Evolutionary conservation across 1,140 invertebrate species (phyloP), one percentile per base, ranked within the genome.

Genomic region (Drosophila kanapiae): DNA sequence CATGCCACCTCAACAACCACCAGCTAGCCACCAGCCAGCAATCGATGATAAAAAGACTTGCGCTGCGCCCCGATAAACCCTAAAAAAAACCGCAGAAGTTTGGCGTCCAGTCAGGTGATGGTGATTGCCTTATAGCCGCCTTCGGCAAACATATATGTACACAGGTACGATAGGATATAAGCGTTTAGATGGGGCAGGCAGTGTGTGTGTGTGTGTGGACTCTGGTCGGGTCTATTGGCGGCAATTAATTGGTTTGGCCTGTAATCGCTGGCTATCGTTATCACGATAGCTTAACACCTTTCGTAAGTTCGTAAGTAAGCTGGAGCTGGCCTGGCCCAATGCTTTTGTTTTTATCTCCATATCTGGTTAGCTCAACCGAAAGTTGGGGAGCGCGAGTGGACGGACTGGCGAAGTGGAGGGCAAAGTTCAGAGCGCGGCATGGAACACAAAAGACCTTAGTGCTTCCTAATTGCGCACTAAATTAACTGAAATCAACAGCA

Each of bases 401-500:
- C 53, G 31, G 45, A 31, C 10, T 37, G 59, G 49, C 38, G 13
- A 38, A 33, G 29, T 35, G 27, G 61, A 42, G 77, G 78, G 53
- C 81, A 84, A 81, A 88, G 84, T 80, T 88, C 84, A 90, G 43
- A 40, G 54, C 29, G 78, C 85, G 81, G 85, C 84, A 65, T 53
- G 80, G 65, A 78, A 64, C 81, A 82, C 75, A 85, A 80, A 80
- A 85, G 84, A 62, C 64, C 76, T 80, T 85, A 77, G 61, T 80
- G 82, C 78, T 80, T 87, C 79, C 82, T 87, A 86, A 88, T 88
- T 88, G 85, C 86, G 86, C 85, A 85, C 78, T 90, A 88, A 88
- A 88, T 88, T 80, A 72, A 74, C 54, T 35, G 49, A 72, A 72
- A 72, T 31, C 69, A 58, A 71, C 69, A 51, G 70, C 53, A 76